Evolutionary conservation across 2,113 vertebrate species (phyloP).

Genomic region (Otocyon megalotis): DNA sequence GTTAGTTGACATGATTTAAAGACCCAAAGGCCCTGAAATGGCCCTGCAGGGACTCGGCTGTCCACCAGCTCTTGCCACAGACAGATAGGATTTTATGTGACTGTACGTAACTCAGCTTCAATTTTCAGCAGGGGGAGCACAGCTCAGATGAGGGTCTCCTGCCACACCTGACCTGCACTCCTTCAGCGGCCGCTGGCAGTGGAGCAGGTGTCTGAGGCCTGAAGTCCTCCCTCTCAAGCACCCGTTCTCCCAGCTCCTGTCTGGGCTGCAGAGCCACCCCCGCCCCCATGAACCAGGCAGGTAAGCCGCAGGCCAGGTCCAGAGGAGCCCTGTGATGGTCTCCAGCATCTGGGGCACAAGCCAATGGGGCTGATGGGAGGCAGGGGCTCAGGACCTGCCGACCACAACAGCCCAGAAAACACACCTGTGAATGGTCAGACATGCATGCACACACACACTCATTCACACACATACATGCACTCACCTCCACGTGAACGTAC

Average conservation of each 20-base stretch:
- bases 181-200: rapidly evolving
- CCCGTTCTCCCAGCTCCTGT: background rate
- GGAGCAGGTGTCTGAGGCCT: background rate
- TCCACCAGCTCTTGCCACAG: background rate
- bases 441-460: background rate
- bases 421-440: background rate
- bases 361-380: too few species aligned
- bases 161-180: background rate
- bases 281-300: background rate
- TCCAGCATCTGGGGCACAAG: background rate
- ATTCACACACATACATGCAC: rapidly evolving
- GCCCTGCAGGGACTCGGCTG: background rate
- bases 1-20: background rate
- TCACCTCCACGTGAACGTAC: background rate
- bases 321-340: too few species aligned
- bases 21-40: background rate
- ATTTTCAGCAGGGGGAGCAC: background rate
- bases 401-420: background rate
- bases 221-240: too few species aligned
- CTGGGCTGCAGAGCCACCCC: background rate
- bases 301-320: too few species aligned
- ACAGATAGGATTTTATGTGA: background rate
- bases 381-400: background rate
- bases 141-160: background rate
- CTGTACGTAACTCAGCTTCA: background rate